Evolutionary conservation across 2,113 vertebrate genomes (phyloP).

Genomic region (Xenopus borealis): DNA sequence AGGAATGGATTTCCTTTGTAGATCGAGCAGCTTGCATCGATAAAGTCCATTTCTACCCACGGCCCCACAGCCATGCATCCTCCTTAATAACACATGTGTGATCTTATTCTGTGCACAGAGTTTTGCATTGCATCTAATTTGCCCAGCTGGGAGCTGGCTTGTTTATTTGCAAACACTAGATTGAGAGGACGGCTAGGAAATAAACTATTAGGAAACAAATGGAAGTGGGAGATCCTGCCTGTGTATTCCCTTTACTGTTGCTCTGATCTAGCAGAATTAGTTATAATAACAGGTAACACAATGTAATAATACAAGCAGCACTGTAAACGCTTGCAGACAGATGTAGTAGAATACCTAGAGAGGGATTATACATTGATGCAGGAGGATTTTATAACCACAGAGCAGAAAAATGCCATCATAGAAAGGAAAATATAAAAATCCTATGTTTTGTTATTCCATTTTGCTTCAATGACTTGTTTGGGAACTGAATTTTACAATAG

Average conservation of each 20-base stretch:
- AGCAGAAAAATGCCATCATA: background rate
- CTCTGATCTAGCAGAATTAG: conserved; percentile 11
- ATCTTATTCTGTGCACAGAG: conserved; percentile 10
- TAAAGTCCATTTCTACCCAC: conserved; percentile 34
- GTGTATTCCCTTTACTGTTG: conserved; percentile 5
- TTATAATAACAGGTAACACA: background rate
- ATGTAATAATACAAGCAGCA: background rate
- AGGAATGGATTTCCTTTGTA: conserved; percentile 46
- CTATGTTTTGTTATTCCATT: too few species aligned
- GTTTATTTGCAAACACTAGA: conserved; percentile 23
- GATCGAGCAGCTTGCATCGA: conserved; percentile 24
- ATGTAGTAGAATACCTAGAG: conserved; percentile 2
- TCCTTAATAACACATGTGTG: conserved; percentile 35
- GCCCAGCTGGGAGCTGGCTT: conserved; percentile 32
- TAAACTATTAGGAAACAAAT: conserved; percentile 28
- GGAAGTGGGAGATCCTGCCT: conserved; percentile 24
- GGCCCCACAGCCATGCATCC: conserved; percentile 9
- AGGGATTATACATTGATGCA: background rate
- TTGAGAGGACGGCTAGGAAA: conserved; percentile 27
- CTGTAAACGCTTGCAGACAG: conserved; percentile 2
- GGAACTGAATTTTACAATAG: too few species aligned
- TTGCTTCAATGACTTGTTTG: too few species aligned
- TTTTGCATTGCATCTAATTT: conserved; percentile 18
- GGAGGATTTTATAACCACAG: background rate
- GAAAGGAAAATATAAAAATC: background rate